Evolutionary conservation across 2,888 invertebrate species (phyloP).

Genomic region (Asteroscopus sphinx): DNA sequence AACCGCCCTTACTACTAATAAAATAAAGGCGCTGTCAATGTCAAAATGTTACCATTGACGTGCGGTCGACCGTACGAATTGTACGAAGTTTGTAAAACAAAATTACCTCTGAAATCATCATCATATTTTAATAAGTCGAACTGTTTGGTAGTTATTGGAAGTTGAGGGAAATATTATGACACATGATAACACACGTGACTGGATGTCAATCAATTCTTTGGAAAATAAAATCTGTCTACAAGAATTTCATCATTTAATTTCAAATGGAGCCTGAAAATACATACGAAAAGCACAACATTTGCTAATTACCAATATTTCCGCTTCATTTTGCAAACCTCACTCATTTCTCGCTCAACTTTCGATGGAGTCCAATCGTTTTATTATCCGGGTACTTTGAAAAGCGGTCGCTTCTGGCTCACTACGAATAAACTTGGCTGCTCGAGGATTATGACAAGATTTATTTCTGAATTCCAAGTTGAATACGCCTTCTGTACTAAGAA

Average conservation of each 20-base stretch:
- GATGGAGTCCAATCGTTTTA: constrained; percentile 19
- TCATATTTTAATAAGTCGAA: too few species aligned
- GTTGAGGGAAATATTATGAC: not conserved
- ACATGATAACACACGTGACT: not conserved
- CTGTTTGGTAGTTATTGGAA: not conserved
- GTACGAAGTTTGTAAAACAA: too few species aligned
- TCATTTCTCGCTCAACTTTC: constrained; percentile 15
- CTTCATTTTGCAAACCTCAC: not conserved
- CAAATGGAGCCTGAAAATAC: not conserved
- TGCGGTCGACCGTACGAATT: too few species aligned
- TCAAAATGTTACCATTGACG: too few species aligned
- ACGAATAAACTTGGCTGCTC: constrained; percentile 34
- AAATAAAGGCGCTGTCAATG: too few species aligned
- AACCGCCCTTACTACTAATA: too few species aligned
- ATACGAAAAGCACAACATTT: not conserved
- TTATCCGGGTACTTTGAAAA: constrained; percentile 28
- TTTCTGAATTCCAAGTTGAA: constrained; percentile 13
- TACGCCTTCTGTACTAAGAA: constrained; percentile 2
- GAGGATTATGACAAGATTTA: constrained; percentile 44
- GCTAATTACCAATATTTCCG: not conserved
- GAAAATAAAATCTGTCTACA: not conserved
- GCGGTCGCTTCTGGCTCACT: constrained; percentile 37
- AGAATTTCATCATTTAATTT: not conserved
- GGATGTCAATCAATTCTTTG: not conserved
- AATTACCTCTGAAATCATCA: too few species aligned